Percentiles rank a stretch among this genome's conserved stretches.
Conservation (phyloP, 2,113 vertebrate genomes). For the Narcine bancroftii region DNA sequence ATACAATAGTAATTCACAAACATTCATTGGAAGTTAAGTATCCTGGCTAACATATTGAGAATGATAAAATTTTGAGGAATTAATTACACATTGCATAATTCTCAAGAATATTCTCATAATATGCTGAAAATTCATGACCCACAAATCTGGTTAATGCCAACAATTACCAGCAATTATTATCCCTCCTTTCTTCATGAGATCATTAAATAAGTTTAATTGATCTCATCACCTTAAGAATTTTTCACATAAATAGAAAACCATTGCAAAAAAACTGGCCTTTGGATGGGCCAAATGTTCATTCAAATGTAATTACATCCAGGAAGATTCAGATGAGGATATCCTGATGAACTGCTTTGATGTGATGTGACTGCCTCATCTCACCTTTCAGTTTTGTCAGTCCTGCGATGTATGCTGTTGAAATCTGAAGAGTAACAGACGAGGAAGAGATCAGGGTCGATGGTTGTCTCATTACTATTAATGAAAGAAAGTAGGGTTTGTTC, state of each 20-base stretch:
- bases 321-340: background rate
- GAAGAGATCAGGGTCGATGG: background rate
- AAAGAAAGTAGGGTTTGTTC: background rate
- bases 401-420: background rate
- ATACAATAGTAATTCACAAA: background rate
- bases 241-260: conserved; percentile 23
- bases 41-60: background rate
- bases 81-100: background rate
- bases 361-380: background rate
- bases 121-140: background rate
- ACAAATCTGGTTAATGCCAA: background rate
- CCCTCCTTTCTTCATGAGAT: background rate
- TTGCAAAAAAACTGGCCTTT: background rate
- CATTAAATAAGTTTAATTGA: conserved; percentile 10
- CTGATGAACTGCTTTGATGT: background rate
- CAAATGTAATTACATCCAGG: background rate
- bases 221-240: background rate
- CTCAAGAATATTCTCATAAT: background rate
- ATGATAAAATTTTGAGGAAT: background rate
- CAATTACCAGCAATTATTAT: background rate
- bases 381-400: background rate
- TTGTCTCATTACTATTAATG: background rate
- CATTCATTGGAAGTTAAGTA: background rate
- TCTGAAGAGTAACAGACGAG: background rate
- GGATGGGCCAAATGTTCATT: background rate